Evolutionary conservation across 1,140 invertebrate genomes (phyloP).

Genomic region (Drosophila mayri): DNA sequence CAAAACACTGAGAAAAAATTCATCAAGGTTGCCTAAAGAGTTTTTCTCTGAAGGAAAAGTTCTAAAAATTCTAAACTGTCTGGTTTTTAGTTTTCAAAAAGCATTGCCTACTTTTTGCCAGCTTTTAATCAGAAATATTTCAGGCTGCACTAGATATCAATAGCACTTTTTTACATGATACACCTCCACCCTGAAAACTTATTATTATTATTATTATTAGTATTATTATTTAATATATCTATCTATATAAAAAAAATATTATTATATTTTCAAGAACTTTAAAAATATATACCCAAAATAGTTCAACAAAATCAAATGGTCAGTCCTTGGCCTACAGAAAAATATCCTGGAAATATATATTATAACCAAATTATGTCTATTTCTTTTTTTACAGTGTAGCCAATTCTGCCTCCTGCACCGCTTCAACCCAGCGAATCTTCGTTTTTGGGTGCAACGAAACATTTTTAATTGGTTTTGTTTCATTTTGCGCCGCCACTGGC

Average conservation of each 20-base stretch:
- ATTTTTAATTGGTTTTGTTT: slow-evolving; percentile 85
- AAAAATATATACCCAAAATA: too few relatives aligned
- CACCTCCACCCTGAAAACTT: background rate
- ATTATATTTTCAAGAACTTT: too few relatives aligned
- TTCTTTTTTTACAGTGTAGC: background rate
- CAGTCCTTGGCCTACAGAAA: too few relatives aligned
- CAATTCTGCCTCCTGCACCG: slow-evolving; percentile 1
- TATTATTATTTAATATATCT: background rate
- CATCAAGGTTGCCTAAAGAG: background rate
- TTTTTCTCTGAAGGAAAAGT: background rate
- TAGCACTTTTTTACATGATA: too few relatives aligned
- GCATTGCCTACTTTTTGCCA: background rate
- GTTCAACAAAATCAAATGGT: too few relatives aligned
- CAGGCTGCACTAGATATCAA: background rate
- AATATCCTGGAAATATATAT: background rate
- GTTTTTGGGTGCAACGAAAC: slow-evolving; percentile 83
- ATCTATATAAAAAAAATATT: too few relatives aligned
- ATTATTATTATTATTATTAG: too few relatives aligned
- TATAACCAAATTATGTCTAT: background rate
- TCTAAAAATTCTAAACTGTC: background rate
- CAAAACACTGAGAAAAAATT: slow-evolving; percentile 12
- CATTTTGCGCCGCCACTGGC: slow-evolving; percentile 73
- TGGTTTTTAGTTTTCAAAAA: background rate
- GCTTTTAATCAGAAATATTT: background rate
- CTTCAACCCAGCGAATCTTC: slow-evolving; percentile 56